A percentile compares a stretch with the other conserved stretches of the same genome.
phyloP scores from a whole-genome alignment of 2,113 vertebrate genomes.

The Strix aluco region DNA sequence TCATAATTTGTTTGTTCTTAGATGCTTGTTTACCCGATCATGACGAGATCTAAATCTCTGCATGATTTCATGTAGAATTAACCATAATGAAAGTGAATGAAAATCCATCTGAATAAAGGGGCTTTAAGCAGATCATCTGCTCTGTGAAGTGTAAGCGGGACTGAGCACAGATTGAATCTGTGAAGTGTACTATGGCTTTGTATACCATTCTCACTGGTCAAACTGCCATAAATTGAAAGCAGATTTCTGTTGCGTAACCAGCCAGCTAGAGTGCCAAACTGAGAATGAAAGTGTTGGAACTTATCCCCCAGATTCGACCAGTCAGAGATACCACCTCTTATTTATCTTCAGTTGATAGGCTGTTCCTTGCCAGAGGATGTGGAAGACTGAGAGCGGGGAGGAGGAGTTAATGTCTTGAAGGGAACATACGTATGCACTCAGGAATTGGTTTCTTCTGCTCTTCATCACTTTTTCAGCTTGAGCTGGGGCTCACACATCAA shows the following conservation, averaged over 20 bases:
- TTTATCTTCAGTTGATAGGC: neutral
- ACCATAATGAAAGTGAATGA: neutral
- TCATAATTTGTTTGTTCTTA: neutral
- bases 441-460: slow-evolving; percentile 11
- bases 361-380: neutral
- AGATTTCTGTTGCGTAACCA: slow-evolving; percentile 13
- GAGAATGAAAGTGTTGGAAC: neutral
- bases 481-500: neutral
- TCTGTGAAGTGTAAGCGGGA: neutral
- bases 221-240: slow-evolving; percentile 46
- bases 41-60: neutral
- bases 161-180: neutral
- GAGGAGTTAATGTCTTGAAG: neutral
- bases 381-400: neutral
- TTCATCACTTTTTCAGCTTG: neutral
- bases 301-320: neutral
- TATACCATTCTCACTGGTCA: neutral
- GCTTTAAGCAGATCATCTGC: neutral
- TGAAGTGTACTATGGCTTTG: neutral
- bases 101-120: neutral
- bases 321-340: neutral
- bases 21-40: neutral
- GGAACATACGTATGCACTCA: neutral
- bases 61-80: neutral
- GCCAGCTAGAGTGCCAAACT: neutral